Percentiles rank a stretch among this genome's conserved stretches.
Conservation (phyloP, 2,797 vertebrate genomes). For the Sarcoramphus papa region DNA sequence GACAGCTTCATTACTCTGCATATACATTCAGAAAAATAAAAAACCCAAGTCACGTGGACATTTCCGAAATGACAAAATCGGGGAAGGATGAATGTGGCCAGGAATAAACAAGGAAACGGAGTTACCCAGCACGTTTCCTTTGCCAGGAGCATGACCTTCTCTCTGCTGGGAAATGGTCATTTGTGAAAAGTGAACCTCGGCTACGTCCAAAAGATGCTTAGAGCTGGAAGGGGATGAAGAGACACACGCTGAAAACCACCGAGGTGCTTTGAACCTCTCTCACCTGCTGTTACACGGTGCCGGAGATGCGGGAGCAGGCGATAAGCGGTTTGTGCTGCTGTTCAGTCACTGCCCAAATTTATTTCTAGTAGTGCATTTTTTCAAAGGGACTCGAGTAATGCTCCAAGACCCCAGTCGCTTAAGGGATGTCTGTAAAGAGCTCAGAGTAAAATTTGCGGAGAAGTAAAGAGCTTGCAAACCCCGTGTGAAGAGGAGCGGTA, state of each 20-base stretch:
- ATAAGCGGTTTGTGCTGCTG: neutral
- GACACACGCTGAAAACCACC: neutral
- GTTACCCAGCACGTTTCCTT: neutral
- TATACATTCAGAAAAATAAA: neutral
- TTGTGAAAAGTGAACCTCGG: neutral
- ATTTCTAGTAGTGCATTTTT: neutral
- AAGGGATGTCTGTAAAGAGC: neutral
- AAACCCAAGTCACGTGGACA: neutral
- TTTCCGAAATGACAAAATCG: neutral
- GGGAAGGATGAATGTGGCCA: neutral
- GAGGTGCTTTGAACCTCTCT: neutral
- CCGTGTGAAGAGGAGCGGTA: accelerated
- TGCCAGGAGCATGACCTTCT: neutral
- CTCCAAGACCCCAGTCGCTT: accelerated
- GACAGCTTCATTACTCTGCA: neutral
- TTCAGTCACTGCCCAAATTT: neutral
- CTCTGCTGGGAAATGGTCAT: neutral
- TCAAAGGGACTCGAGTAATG: neutral
- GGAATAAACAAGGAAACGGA: slow-evolving; percentile 28
- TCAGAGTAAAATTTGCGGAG: neutral
- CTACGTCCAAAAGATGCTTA: accelerated
- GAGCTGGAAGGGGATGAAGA: neutral
- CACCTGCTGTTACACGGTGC: neutral
- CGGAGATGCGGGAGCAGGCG: neutral
- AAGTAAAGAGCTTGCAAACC: neutral